Evolutionary conservation across 2,888 invertebrate species (phyloP).

Genomic region (Melipona beecheii): DNA sequence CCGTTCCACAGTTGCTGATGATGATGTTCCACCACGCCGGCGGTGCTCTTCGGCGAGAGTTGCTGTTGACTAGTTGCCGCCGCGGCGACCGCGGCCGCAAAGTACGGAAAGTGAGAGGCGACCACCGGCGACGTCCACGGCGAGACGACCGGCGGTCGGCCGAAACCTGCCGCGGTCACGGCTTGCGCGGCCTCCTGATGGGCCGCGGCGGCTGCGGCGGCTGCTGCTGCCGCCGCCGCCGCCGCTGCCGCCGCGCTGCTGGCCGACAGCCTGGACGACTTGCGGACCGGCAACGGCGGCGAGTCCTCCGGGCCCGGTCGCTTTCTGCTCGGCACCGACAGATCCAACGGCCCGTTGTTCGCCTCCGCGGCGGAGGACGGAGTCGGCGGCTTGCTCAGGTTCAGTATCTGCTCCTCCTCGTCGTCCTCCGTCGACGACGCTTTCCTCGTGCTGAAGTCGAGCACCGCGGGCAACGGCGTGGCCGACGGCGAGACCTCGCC

Average conservation of each 20-base stretch:
- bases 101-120: slow-evolving; percentile 91
- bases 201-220: slow-evolving; percentile 62
- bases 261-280: slow-evolving; percentile 86
- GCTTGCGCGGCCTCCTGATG: slow-evolving; percentile 75
- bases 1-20: slow-evolving; percentile 89
- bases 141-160: slow-evolving; percentile 88
- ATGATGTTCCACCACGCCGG: slow-evolving; percentile 83
- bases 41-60: slow-evolving; percentile 89
- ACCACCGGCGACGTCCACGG: slow-evolving; percentile 93
- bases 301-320: slow-evolving; percentile 88
- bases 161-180: slow-evolving; percentile 85
- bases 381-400: slow-evolving; percentile 88
- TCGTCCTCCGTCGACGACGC: slow-evolving; percentile 85
- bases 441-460: slow-evolving; percentile 93
- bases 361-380: slow-evolving; percentile 85
- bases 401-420: slow-evolving; percentile 89
- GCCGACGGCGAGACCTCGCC: slow-evolving; percentile 83
- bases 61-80: slow-evolving; percentile 87
- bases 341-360: slow-evolving; percentile 90
- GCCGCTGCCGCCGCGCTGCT: slow-evolving; percentile 60
- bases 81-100: slow-evolving; percentile 91
- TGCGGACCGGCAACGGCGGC: slow-evolving; percentile 87
- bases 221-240: slow-evolving; percentile 20
- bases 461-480: slow-evolving; percentile 85
- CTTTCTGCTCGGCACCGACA: slow-evolving; percentile 91